Evolutionary conservation across 2,113 vertebrate species (phyloP).

Genomic region (Scortum barcoo): DNA sequence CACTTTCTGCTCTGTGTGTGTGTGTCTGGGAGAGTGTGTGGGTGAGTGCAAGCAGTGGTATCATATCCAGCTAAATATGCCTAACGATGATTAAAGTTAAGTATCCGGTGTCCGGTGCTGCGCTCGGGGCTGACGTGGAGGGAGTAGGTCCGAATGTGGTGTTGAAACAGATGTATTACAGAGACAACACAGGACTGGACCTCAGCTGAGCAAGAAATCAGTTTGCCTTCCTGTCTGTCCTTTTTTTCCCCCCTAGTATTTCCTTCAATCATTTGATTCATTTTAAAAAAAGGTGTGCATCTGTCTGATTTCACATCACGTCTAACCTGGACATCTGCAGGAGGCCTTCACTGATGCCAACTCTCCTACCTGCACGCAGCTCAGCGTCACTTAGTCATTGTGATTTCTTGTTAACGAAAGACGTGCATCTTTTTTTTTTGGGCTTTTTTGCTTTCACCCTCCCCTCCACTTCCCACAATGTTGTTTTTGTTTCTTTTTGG

Average conservation of each 20-base stretch:
- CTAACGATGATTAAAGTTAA: slow-evolving; percentile 83
- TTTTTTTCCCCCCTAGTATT: slow-evolving; percentile 70
- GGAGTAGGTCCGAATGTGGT: slow-evolving; percentile 74
- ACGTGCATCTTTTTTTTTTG: slow-evolving; percentile 65
- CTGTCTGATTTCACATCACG: slow-evolving; percentile 11
- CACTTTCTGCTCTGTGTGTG: slow-evolving; percentile 72
- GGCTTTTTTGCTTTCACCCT: slow-evolving; percentile 45
- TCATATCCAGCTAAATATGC: slow-evolving; percentile 84
- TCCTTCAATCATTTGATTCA: slow-evolving; percentile 21
- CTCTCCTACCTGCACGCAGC: slow-evolving; percentile 26
- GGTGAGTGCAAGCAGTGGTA: slow-evolving; percentile 74
- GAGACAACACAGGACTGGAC: slow-evolving; percentile 75
- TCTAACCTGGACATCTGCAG: slow-evolving; percentile 10
- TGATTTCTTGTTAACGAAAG: slow-evolving; percentile 84
- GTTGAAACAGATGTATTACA: slow-evolving; percentile 83
- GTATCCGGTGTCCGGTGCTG: slow-evolving; percentile 78
- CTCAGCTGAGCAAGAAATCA: slow-evolving; percentile 66
- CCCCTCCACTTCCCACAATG: slow-evolving; percentile 89
- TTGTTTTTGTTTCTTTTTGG: slow-evolving; percentile 99
- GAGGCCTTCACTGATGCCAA: slow-evolving; percentile 3
- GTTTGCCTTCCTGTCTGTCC: slow-evolving; percentile 45
- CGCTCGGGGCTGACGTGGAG: slow-evolving; percentile 74
- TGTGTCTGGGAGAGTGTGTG: slow-evolving; percentile 72
- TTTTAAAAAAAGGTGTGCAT: slow-evolving; percentile 34
- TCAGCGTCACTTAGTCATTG: slow-evolving; percentile 53